Conservation (phyloP, 2,113 vertebrate genomes). For the Hydropotes inermis region DNA sequence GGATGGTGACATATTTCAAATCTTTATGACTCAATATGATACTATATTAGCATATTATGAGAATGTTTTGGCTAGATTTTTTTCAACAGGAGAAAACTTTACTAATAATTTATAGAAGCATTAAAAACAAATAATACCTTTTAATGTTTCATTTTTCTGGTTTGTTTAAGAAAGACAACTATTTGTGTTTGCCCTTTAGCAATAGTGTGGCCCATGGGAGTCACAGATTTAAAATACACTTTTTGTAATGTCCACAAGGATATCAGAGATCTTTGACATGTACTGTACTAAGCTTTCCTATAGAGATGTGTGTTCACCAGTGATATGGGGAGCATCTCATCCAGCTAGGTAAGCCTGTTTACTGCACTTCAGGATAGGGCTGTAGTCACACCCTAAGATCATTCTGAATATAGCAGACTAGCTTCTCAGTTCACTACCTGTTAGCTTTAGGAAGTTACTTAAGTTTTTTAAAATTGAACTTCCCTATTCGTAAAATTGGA, state of each 20-base stretch:
- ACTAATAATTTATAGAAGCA: neutral
- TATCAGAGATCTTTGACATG: neutral
- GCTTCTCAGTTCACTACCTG: neutral
- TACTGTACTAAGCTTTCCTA: neutral
- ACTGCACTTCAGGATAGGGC: neutral
- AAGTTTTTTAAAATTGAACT: slow-evolving; percentile 13
- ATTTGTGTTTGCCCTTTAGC: neutral
- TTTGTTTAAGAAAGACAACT: neutral
- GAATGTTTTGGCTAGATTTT: neutral
- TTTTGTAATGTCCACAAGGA: slow-evolving; percentile 4
- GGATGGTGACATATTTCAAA: neutral
- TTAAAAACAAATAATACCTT: neutral
- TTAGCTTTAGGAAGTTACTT: slow-evolving; percentile 24
- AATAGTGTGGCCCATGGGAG: neutral
- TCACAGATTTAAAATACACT: slow-evolving; percentile 18
- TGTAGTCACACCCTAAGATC: neutral
- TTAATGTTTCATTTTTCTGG: neutral
- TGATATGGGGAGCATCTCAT: neutral
- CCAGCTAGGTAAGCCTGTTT: neutral
- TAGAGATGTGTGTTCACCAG: neutral
- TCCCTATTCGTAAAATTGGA: neutral
- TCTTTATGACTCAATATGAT: neutral
- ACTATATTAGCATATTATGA: neutral
- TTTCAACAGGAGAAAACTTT: neutral
- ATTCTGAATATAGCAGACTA: neutral